Evolutionary conservation across 2,797 vertebrate genomes (phyloP), one percentile per base, ranked within the genome.

Genomic region (Brachymystax lenok): DNA sequence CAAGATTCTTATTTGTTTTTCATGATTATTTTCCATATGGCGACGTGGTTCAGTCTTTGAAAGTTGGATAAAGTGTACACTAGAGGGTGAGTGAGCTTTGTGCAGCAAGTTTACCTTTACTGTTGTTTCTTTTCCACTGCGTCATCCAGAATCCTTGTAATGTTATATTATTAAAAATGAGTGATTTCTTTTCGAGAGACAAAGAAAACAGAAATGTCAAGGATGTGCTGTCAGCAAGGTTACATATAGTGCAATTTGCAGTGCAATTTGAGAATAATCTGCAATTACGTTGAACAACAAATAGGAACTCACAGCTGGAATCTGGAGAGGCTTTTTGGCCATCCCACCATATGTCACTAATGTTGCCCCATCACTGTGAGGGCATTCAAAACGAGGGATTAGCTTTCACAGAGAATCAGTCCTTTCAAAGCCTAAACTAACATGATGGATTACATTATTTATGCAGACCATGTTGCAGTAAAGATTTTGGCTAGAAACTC

Each of bases 121-220:
- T 74, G 27, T 86, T 85, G 72, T 79, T 56, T 84, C 84, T 89
- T 71, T 90, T 86, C 79, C 82, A 82, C 3, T 86, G 79, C 16
- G 88, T 87, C 73, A 90, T 84, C 63, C 90, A 89, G 79, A 90
- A 88, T 46, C 86, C 86, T 52, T 74, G 76, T 19, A 88, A 74
- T 17, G 12, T 80, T 24, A 84, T 85, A 64, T 87, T 69, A 77
- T 81, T 81, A 70, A 89, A 90, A 76, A 88, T 84, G 5, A 90
- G 74, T 7, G 76, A 75, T 81, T 89, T 90, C 88, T 90, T 64
- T 75, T 76, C 54, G 1, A 63, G 24, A 70, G 69, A 19, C 35
- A 74, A 52, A 73, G 12, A 73, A 59, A 13, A 73, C 10, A 66
- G 33, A 73, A 17, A 50, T 21, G 24, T 63, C 14, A 33, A 19